Evolutionary conservation across 2,888 invertebrate species (phyloP), one percentile per base, ranked within the genome.

Genomic region (Hydrotaea diabolus): DNA sequence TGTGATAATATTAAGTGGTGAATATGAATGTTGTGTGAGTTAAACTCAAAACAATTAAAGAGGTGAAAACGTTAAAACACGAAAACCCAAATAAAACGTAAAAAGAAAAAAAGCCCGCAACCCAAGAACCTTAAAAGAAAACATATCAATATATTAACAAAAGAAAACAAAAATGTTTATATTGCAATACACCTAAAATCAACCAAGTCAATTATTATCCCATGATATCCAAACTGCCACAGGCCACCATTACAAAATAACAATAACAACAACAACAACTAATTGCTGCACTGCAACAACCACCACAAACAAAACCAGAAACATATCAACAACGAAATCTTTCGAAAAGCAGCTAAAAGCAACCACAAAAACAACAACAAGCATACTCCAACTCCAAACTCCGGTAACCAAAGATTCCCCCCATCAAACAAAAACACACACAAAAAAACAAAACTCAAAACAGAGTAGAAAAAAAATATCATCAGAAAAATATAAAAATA

Each of bases 61-160:
- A 72, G 71, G 53, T 39, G 71, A 55, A 49, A 46, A 62, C 62
- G 36, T 1, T 23, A 69, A n/a, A 62, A 62, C 15, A 31, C 23
- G 72, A 31, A 39, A 21, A 31, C 36, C 36, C 36, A 36, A 69
- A 62, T 23, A 39, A 64, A 53, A n/a, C 72, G 31, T 26, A 74
- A 19, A 64, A 64, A 73, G 26, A 69, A 57, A 78, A 73, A 23
- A n/a, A n/a, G n/a, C n/a, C n/a, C 11, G 36, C 9, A 69, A 69
- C 21, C 8, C 39, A 39, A 39, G 39, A 39, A 39, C 11, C 31
- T 2, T 31, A 36, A 53, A 75, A 79, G 49, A 77, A 80, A 78
- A 85, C 82, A 84, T 77, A 83, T 69, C 21, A 69, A 69, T 13
- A 46, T 19, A 23, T 46, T 13, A n/a, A n/a, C 43, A 13, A 69